Evolutionary conservation across 92 coral and sea anemone genomes (phyloP).

Genomic region (Porites evermanni): DNA sequence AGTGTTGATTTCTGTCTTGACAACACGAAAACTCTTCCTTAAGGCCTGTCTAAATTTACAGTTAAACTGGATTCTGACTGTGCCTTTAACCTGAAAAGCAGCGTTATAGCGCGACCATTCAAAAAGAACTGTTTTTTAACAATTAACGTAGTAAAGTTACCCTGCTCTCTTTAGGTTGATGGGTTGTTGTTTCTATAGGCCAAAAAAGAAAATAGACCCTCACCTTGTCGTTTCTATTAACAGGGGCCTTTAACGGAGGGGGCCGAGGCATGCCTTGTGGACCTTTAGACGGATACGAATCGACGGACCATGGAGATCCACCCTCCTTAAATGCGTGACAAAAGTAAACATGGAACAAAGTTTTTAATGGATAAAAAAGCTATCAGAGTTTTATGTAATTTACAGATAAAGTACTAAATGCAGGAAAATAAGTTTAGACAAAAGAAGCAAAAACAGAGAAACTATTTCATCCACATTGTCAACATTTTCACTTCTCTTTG

Average conservation of each 20-base stretch:
- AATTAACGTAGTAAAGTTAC: too few species aligned
- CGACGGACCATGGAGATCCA: slow-evolving; percentile 56
- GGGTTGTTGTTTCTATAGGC: too few species aligned
- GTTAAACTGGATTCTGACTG: too few species aligned
- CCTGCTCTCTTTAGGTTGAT: too few species aligned
- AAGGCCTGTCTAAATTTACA: too few species aligned
- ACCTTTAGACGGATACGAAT: slow-evolving; percentile 67
- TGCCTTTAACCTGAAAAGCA: too few species aligned
- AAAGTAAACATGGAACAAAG: slow-evolving; percentile 39
- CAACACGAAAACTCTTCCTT: too few species aligned
- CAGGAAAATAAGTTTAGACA: slow-evolving; percentile 48
- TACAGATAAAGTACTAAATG: slow-evolving; percentile 53
- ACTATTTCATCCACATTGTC: slow-evolving; percentile 2
- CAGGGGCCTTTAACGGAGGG: slow-evolving; percentile 70
- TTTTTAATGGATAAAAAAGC: slow-evolving; percentile 52
- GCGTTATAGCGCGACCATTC: too few species aligned
- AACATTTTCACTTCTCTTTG: neutral
- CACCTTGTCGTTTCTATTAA: neutral
- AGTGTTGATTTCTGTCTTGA: too few species aligned
- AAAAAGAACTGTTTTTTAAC: too few species aligned
- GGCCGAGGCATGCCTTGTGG: slow-evolving; percentile 77
- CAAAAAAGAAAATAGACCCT: too few species aligned
- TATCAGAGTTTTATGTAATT: slow-evolving; percentile 61
- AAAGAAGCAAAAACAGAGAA: slow-evolving; percentile 7
- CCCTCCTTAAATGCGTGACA: slow-evolving; percentile 64